Base-by-base conservation (phyloP, 35 echinoderm and acorn worm genomes). In the Amphiura filiformis region DNA sequence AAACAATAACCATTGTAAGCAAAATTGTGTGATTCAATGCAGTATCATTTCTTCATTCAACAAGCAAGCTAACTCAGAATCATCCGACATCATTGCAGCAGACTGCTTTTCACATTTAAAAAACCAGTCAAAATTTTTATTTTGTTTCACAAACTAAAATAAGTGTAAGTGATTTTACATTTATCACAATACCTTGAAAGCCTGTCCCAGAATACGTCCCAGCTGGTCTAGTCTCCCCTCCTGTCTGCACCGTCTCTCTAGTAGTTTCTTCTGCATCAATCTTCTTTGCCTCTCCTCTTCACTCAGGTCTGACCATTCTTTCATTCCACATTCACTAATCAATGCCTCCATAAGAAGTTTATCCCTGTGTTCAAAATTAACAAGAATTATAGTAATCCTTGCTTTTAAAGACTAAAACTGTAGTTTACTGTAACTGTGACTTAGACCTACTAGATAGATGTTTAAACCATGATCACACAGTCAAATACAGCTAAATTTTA, bases 161-260 rank as follows among this genome's bases (percentile, higher is more conserved):
- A 11, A 61, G n/a, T 61, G 13, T n/a, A 61, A 61, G n/a, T n/a
- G n/a, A n/a, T n/a, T n/a, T n/a, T n/a, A n/a, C n/a, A n/a, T n/a
- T 9, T 47, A 17, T 47, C 17, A 47, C 17, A 47, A 17, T 83
- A 98, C 96, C 92, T 98, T 98, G 22, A 83, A 39, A 83, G 81
- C 84, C 61, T 91, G 82, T 75, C 93, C 87, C 30, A 98, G 77
- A 32, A 98, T 86, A 1, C 81, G 47, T 31, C 81, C 90, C 0
- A 94, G 85, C 52, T 98, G 89, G 56, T 98, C 92, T 49, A 98
- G 77, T 37, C 88, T 91, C 1, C 96, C 96, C 37, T 98, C 96
- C 35, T 94, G 92, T 65, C 93, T 89, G 0, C 92, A 83, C 57
- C 89, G 83, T 80, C 93, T 82, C 90, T 98, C 96, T 49, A 94